Percentiles rank a stretch among this genome's conserved stretches.
Conservation (phyloP, 2,113 vertebrate species). For the Zosterops japonicus region DNA sequence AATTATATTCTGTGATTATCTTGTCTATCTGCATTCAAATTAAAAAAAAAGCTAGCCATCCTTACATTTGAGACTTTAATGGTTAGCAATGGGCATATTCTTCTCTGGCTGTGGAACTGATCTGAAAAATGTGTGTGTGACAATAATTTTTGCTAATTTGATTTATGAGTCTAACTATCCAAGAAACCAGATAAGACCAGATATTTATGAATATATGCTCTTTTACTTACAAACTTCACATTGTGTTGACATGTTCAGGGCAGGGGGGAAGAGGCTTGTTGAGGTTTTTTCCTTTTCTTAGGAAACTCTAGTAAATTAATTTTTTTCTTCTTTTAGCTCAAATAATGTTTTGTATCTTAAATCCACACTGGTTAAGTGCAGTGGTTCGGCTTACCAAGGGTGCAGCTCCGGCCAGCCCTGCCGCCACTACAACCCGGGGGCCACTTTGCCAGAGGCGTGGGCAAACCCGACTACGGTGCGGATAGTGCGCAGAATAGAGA, state of each 20-base stretch:
- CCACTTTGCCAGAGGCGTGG: too few species aligned
- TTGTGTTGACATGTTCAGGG: not conserved
- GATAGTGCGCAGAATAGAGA: too few species aligned
- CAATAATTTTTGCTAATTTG: not conserved
- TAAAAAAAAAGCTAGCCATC: not conserved
- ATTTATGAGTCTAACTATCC: not conserved
- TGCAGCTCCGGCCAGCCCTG: too few species aligned
- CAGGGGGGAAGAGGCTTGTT: rapidly evolving
- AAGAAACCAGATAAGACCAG: not conserved
- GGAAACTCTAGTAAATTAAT: not conserved
- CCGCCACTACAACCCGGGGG: too few species aligned
- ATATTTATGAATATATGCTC: not conserved
- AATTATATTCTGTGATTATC: not conserved
- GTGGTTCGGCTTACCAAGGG: too few species aligned
- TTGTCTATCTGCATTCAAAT: not conserved
- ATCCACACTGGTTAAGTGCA: not conserved
- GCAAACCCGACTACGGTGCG: too few species aligned
- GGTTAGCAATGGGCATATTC: not conserved
- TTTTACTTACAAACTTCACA: not conserved
- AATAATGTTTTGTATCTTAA: not conserved
- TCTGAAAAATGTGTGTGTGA: not conserved
- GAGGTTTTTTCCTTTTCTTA: not conserved
- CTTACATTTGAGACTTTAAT: not conserved
- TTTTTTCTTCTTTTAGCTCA: not conserved
- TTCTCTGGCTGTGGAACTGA: not conserved